phyloP scores from a whole-genome alignment of 1,140 invertebrate species.

The Antheraea pernyi region DNA sequence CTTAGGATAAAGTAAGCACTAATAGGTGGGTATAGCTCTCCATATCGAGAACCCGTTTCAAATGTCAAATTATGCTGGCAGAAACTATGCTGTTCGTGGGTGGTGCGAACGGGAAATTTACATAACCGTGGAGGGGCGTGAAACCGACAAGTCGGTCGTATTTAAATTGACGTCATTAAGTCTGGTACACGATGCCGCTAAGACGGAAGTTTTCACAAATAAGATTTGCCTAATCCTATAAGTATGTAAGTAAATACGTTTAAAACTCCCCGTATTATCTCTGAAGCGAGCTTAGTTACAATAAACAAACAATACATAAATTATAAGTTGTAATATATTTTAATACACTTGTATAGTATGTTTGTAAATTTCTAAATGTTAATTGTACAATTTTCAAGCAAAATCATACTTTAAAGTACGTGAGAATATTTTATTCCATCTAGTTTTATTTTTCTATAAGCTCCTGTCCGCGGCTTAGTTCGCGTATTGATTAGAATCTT shows the following conservation, averaged over 20 bases:
- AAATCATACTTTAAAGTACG: neutral
- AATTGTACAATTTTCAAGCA: too few species aligned
- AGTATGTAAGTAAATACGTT: neutral
- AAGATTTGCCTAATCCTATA: slow-evolving; percentile 16
- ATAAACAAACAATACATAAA: too few species aligned
- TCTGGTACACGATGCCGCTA: slow-evolving; percentile 24
- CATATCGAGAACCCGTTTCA: slow-evolving; percentile 38
- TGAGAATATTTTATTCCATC: too few species aligned
- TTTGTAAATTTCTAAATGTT: too few species aligned
- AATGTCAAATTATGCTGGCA: slow-evolving; percentile 42
- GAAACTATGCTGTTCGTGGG: slow-evolving; percentile 40
- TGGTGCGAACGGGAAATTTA: slow-evolving; percentile 43
- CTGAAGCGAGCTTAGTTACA: neutral
- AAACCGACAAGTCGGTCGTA: slow-evolving; percentile 40
- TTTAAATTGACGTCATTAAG: slow-evolving; percentile 50
- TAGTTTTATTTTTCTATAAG: too few species aligned
- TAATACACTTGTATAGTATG: too few species aligned
- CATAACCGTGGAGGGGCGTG: slow-evolving; percentile 38
- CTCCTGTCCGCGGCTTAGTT: too few species aligned
- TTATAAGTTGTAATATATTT: too few species aligned
- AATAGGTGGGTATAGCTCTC: neutral
- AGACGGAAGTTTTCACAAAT: slow-evolving; percentile 29
- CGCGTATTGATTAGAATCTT: too few species aligned
- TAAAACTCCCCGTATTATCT: neutral
- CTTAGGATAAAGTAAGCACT: neutral